phyloP scores from a whole-genome alignment of 1,140 invertebrate genomes.

The Sinonovacula constricta region DNA sequence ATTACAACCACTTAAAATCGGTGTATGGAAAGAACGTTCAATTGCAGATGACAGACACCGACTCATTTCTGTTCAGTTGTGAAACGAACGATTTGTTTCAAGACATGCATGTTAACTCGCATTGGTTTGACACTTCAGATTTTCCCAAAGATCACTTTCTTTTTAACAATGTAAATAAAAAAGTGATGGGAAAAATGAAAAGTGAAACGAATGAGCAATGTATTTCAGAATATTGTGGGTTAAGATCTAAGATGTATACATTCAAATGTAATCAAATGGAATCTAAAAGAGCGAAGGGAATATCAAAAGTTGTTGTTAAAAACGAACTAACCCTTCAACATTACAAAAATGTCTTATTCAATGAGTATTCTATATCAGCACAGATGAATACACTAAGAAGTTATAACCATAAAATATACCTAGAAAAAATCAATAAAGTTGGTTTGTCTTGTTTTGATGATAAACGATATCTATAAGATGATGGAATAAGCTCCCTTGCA shows the following conservation, averaged over 20 bases:
- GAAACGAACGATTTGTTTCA: conserved; percentile 76
- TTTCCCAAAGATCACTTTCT: conserved; percentile 60
- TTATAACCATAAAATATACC: conserved; percentile 34
- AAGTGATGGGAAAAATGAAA: conserved; percentile 80
- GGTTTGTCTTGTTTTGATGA: conserved; percentile 43
- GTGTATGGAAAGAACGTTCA: conserved; percentile 67
- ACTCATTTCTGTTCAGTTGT: conserved; percentile 76
- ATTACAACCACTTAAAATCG: conserved; percentile 65
- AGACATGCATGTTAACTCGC: conserved; percentile 68
- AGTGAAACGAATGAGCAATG: conserved; percentile 77
- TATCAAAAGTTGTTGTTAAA: conserved; percentile 39
- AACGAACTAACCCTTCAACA: conserved; percentile 13
- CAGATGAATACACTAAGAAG: conserved; percentile 25
- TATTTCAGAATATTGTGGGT: conserved; percentile 43
- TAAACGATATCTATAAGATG: conserved; percentile 8
- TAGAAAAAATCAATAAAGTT: conserved; percentile 39
- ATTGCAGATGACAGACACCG: conserved; percentile 78
- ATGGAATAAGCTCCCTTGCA: conserved; percentile 27
- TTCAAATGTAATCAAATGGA: conserved; percentile 17
- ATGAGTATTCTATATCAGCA: conserved; percentile 14
- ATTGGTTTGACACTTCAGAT: conserved; percentile 58
- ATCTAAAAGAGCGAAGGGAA: conserved; percentile 37
- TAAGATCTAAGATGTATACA: conserved; percentile 40
- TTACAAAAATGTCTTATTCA: conserved; percentile 39
- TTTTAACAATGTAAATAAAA: conserved; percentile 76